phyloP scores from a whole-genome alignment of 2,113 vertebrate genomes.

The Peromyscus leucopus region DNA sequence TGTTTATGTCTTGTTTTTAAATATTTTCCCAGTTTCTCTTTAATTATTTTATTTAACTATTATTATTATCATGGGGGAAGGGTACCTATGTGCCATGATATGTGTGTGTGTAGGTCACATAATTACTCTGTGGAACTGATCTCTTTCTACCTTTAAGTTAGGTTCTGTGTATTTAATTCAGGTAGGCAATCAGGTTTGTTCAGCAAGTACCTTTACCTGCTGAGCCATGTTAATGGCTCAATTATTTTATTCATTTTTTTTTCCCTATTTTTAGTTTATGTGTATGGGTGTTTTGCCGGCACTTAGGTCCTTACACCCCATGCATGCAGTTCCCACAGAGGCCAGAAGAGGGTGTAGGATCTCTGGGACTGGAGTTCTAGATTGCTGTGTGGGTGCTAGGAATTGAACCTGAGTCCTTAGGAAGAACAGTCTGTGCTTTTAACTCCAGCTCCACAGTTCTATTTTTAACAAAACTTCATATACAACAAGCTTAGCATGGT shows the following conservation, averaged over 20 bases:
- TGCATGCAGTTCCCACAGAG: background rate
- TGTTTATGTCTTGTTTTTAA: background rate
- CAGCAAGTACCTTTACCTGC: background rate
- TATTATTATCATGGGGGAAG: background rate
- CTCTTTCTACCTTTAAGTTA: background rate
- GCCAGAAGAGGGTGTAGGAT: background rate
- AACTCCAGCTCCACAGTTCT: background rate
- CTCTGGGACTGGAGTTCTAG: background rate
- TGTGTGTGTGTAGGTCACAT: background rate
- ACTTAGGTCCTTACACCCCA: background rate
- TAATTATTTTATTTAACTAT: background rate
- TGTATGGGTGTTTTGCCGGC: background rate
- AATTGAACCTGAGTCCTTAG: background rate
- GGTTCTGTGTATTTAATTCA: background rate
- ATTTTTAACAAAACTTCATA: slow-evolving; percentile 23
- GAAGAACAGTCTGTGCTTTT: background rate
- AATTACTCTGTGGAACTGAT: background rate
- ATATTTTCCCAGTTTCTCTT: background rate
- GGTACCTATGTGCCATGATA: background rate
- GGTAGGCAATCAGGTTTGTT: background rate
- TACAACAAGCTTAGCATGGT: background rate
- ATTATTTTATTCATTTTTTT: background rate
- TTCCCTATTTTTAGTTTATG: background rate
- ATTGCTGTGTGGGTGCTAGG: background rate
- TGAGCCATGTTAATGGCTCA: background rate